Conservation (phyloP, 2,797 vertebrate species). For the Oreonectes daqikongensis region DNA sequence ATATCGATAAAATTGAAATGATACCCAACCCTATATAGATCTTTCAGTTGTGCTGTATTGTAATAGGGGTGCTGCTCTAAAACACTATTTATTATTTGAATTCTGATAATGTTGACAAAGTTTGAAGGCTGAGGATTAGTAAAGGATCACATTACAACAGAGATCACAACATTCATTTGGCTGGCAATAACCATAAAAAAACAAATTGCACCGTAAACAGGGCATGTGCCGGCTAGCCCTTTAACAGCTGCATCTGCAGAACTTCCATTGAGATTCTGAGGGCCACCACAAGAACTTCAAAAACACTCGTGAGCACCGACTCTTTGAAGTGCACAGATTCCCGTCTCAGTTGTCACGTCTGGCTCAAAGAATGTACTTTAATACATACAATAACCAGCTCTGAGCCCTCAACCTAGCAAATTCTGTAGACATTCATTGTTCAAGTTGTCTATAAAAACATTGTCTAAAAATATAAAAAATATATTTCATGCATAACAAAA, state of each 20-base stretch:
- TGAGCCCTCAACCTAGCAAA: neutral
- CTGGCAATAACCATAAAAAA: neutral
- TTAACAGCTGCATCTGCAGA: neutral
- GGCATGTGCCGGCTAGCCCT: neutral
- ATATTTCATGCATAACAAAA: too few relatives aligned
- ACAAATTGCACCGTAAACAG: neutral
- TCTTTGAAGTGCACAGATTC: neutral
- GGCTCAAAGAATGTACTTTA: neutral
- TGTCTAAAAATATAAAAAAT: too few relatives aligned
- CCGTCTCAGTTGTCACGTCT: neutral
- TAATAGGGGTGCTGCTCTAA: too few relatives aligned
- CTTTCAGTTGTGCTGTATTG: too few relatives aligned
- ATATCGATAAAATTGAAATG: too few relatives aligned
- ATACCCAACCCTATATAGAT: too few relatives aligned
- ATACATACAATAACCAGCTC: neutral
- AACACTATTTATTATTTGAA: too few relatives aligned
- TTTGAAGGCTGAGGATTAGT: neutral
- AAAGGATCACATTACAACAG: neutral
- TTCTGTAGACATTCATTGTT: neutral
- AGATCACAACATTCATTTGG: slow-evolving; percentile 5
- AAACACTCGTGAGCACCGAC: neutral
- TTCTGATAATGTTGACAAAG: neutral
- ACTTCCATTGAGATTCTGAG: neutral
- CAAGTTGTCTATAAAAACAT: too few relatives aligned
- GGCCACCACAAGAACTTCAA: neutral